Evolutionary conservation across 2,113 vertebrate genomes (phyloP).

Genomic region (Psittacus erithacus): DNA sequence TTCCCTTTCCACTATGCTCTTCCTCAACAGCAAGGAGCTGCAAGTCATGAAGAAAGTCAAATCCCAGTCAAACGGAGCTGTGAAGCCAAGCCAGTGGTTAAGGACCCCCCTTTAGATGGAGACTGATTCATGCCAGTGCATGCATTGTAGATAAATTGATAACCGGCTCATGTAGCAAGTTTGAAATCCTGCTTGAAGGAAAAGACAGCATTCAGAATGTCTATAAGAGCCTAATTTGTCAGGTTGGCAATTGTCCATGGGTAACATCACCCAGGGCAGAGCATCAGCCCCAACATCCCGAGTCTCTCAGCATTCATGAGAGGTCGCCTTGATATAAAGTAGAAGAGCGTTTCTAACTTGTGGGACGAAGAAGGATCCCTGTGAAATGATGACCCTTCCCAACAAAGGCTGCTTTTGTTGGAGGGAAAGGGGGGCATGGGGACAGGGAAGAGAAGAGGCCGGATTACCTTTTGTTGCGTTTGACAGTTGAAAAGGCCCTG

Average conservation of each 20-base stretch:
- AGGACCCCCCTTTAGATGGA: background rate
- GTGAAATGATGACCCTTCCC: conserved; percentile 24
- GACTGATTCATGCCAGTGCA: background rate
- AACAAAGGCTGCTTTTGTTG: conserved; percentile 80
- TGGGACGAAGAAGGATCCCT: conserved; percentile 25
- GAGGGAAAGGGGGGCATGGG: conserved; percentile 26
- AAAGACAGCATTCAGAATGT: background rate
- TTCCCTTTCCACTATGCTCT: background rate
- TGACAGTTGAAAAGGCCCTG: conserved; percentile 85
- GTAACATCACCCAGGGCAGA: background rate
- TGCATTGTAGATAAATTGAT: background rate
- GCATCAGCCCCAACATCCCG: background rate
- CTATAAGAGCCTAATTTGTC: background rate
- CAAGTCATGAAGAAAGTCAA: background rate
- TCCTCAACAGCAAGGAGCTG: background rate
- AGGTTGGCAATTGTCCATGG: background rate
- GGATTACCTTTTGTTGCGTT: conserved; percentile 82
- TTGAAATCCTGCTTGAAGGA: background rate
- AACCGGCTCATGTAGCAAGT: background rate
- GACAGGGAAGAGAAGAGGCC: conserved; percentile 46
- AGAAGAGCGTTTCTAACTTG: conserved; percentile 17
- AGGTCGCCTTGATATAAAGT: conserved; percentile 24
- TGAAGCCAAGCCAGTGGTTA: background rate
- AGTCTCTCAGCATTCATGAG: background rate
- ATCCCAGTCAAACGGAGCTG: background rate